Conservation (phyloP, 2,888 invertebrate genomes). For the Cataglyphis livida region DNA sequence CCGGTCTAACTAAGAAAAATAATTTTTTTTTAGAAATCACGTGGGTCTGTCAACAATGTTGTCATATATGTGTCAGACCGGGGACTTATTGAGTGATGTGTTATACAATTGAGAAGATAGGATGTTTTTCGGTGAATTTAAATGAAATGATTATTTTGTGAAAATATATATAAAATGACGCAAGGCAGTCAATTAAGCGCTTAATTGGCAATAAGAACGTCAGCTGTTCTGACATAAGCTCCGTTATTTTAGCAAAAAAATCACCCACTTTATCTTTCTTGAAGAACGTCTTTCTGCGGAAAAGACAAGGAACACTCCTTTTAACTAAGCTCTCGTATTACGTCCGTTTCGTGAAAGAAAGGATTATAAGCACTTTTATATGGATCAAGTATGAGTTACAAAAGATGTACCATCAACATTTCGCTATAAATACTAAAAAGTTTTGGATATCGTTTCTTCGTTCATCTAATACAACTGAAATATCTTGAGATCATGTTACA, state of each 20-base stretch:
- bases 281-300: slow-evolving; percentile 7
- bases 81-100: too few relatives aligned
- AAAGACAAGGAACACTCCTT: slow-evolving; percentile 29
- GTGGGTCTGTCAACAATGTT: too few relatives aligned
- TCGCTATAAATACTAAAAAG: background rate
- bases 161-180: slow-evolving; percentile 1
- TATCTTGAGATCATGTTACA: background rate
- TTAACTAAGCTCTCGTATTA: slow-evolving; percentile 40
- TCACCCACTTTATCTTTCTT: slow-evolving; percentile 41
- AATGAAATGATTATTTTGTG: slow-evolving; percentile 13
- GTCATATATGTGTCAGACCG: too few relatives aligned
- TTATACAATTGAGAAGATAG: background rate
- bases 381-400: background rate
- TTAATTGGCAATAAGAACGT: slow-evolving; percentile 50
- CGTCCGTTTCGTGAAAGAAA: slow-evolving; percentile 6
- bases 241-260: slow-evolving; percentile 33
- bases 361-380: slow-evolving; percentile 1
- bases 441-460: background rate
- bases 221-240: slow-evolving; percentile 16
- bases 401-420: background rate
- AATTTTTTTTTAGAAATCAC: too few relatives aligned
- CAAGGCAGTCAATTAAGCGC: slow-evolving; percentile 35
- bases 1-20: too few relatives aligned
- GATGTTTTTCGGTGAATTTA: background rate
- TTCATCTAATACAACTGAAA: background rate